Evolutionary conservation across 1,140 invertebrate genomes (phyloP), one percentile per base, ranked within the genome.

Genomic region (Dendrolimus kikuchii): DNA sequence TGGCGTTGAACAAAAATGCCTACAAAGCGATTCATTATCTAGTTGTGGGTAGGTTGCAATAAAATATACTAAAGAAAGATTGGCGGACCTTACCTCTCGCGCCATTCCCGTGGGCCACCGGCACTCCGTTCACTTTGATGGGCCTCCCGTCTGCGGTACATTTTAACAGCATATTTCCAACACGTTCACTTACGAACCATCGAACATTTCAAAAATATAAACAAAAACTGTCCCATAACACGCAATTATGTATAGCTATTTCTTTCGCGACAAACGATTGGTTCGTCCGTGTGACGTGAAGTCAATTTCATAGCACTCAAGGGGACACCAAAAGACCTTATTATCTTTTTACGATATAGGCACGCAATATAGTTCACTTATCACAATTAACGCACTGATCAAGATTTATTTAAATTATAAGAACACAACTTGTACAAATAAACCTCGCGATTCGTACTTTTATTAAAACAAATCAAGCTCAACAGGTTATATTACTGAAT

Each of bases 111-210:
- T 83, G 82, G 54, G 51, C 77, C 46, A 75, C 70, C 49, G 81
- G 68, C 40, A 72, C 60, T 49, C 80, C 81, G 64, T 81, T 86
- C 62, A 83, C 81, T 81, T 84, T 84, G 70, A 86, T 86, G 49
- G 80, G 74, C 65, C 83, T 77, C 55, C 83, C 83, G 66, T 86
- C 83, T 51, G 83, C 79, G 61, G 81, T 83, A 67, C 81, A 86
- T 85, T 85, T 84, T 64, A 85, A 79, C 59, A 86, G 65, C 83
- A 86, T 86, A 76, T 64, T 84, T 79, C 59, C 56, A 69, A 56
- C 61, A 62, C 55, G 58, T 68, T 75, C 71, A 79, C 71, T 68
- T 74, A 55, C 43, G 59, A 74, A 71, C 71, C 77, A 82, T 80
- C 60, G n/a, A 74, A 71, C 64, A 67, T 60, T 41, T 60, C 55